Conservation (phyloP, 2,797 vertebrate species). For the Brachyalestes nurse region DNA sequence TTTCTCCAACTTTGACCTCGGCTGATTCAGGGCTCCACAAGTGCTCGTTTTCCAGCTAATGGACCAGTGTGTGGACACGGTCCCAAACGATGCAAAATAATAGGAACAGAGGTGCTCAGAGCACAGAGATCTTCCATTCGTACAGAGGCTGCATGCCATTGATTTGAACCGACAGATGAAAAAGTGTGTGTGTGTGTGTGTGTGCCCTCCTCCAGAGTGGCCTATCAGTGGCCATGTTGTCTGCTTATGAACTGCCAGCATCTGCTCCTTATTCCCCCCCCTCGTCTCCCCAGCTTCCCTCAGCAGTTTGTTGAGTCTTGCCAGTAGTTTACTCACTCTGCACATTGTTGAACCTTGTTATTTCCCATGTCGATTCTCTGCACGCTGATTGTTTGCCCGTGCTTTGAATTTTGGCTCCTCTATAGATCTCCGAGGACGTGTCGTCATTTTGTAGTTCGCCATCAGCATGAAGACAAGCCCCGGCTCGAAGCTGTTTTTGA, state of each 20-base stretch:
- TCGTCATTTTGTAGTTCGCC: background rate
- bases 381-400: background rate
- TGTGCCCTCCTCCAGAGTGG: background rate
- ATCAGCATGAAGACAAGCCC: background rate
- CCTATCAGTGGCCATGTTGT: background rate
- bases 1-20: background rate
- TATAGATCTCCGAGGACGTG: background rate
- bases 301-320: background rate
- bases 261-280: background rate
- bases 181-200: conserved; percentile 29
- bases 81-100: conserved; percentile 6
- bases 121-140: conserved; percentile 28
- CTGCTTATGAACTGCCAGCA: background rate
- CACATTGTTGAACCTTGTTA: background rate
- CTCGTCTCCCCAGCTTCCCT: background rate
- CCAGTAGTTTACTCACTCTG: background rate
- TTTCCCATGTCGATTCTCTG: background rate
- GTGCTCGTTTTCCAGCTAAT: background rate
- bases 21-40: background rate
- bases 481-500: no score
- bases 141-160: conserved; percentile 31
- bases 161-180: conserved; percentile 38
- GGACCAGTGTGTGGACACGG: background rate
- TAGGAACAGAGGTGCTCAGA: background rate
- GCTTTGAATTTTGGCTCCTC: background rate